Evolutionary conservation across 2,113 vertebrate species (phyloP), one percentile per base, ranked within the genome.

Genomic region (Paradisaea rubra): DNA sequence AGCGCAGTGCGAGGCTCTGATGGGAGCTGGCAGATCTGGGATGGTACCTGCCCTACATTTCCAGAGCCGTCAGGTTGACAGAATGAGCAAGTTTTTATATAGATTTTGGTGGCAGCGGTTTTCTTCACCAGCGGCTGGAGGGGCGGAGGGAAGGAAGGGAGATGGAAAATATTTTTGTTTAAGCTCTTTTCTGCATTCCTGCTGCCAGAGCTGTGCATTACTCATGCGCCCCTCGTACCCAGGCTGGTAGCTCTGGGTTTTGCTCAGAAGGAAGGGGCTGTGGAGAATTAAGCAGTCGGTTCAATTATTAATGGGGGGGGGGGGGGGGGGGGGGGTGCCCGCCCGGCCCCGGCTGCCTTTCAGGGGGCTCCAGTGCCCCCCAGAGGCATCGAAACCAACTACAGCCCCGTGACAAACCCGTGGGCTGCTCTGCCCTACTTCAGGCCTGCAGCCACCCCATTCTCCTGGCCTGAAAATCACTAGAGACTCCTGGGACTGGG

Each of bases 41-140:
- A 30, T 89, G 87, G 47, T 83, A 80, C 87, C 91, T 96, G 94
- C 91, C 94, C 95, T 91, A 96, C 80, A 94, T 95, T 96, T 25
- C 25, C 22, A 9, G 33, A 76, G 83, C 88, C 7, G 25, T 21
- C 85, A 91, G 81, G 61, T 19, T 95, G 92, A 81, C 77, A 73
- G 95, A 91, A 95, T 15, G 80, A 96, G 94, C 47, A 5, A 71
- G 65, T 73, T 93, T 95, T 95, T 92, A 95, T 94, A 87, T 84
- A 93, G 84, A 81, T 71, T 70, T 41, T 5, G 37, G 83, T 49
- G 69, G 83, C 77, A 79, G 79, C 1, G 50, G 74, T 79, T 93
- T 82, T 33, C 39, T 56, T n/a, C 42, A 39, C n/a, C 5, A 13
- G 49, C 2, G 0, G 57, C 12, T 82, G 49, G 71, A 49, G 6